A percentile compares a stretch with the other conserved stretches of the same genome.
Evolutionary conservation across 1,140 invertebrate species (phyloP).

Genomic region (Brachionus asplanchnoidis): DNA sequence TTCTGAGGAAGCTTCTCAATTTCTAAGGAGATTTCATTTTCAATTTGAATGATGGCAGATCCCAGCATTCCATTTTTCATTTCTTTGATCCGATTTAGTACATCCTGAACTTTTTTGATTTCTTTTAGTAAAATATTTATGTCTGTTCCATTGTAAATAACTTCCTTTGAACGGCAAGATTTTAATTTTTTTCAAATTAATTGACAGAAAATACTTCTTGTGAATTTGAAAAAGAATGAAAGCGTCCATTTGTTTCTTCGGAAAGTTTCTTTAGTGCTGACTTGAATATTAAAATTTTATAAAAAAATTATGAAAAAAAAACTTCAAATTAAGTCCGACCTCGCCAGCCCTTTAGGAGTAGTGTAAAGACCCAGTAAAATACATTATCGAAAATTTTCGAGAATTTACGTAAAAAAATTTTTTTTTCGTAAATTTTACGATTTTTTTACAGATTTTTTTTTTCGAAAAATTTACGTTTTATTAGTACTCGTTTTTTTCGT

Average conservation of each 20-base stretch:
- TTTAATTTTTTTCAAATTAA: neutral
- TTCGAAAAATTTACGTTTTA: no score
- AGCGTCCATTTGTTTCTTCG: constrained; percentile 51
- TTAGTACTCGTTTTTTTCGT: no score
- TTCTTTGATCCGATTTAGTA: constrained; percentile 78
- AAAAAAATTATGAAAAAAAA: neutral
- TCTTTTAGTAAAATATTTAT: constrained; percentile 54
- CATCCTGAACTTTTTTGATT: constrained; percentile 59
- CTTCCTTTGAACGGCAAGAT: constrained; percentile 46
- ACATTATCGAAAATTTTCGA: no score
- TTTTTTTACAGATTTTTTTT: no score
- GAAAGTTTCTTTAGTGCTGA: constrained; percentile 51
- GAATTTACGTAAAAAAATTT: no score
- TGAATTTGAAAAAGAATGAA: constrained; percentile 55
- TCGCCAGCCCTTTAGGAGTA: neutral
- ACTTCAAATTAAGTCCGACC: neutral
- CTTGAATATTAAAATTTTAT: constrained; percentile 44
- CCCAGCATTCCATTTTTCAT: constrained; percentile 58
- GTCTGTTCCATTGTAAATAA: constrained; percentile 56
- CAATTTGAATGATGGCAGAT: constrained; percentile 54
- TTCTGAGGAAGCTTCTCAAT: constrained; percentile 55
- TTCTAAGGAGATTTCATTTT: constrained; percentile 55
- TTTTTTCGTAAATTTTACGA: no score
- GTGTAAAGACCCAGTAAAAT: no score
- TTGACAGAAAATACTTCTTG: constrained; percentile 46